These are phyloP conservation scores for Augiades crinisus DNA, from an alignment of 2,888 invertebrate genomes.

Conservation along the genomic window DNA sequence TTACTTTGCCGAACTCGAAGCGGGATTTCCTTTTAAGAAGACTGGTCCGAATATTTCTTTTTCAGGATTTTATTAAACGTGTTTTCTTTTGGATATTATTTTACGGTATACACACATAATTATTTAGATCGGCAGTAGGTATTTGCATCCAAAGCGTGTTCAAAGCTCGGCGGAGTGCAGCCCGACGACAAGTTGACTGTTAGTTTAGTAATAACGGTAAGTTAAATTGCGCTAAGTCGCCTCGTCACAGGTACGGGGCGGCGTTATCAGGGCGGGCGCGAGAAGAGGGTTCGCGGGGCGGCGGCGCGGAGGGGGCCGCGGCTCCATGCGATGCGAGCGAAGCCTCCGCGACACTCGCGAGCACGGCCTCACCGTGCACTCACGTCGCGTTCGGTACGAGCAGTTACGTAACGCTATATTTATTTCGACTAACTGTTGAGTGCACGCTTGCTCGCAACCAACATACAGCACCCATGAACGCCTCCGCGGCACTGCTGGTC, in stretches of 20 bases:
- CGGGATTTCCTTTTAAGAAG: no score
- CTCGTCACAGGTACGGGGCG: constrained; percentile 38
- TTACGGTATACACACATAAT: no score
- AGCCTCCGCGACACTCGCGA: constrained; percentile 67
- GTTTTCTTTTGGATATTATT: no score
- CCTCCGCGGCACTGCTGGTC: constrained; percentile 37
- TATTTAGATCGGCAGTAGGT: no score
- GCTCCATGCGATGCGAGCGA: constrained; percentile 43
- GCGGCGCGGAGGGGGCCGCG: constrained; percentile 34
- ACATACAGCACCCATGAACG: constrained; percentile 59
- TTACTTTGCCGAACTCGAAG: no score
- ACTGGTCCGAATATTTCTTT: no score
- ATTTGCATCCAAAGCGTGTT: no score
- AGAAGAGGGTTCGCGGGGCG: constrained; percentile 35
- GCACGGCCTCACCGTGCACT: constrained; percentile 59
- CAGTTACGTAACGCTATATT: constrained; percentile 66
- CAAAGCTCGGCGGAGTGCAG: not conserved
- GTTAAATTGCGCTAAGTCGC: constrained; percentile 39
- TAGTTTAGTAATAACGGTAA: constrained; percentile 30
- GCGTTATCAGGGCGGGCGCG: constrained; percentile 39
- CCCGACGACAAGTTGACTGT: not conserved
- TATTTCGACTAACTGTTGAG: constrained; percentile 72
- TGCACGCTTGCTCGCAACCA: constrained; percentile 72
- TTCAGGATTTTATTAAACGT: no score
- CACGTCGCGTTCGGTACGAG: constrained; percentile 56